Evolutionary conservation across 2,888 invertebrate species (phyloP).

Genomic region (Muschampia plurimacula): DNA sequence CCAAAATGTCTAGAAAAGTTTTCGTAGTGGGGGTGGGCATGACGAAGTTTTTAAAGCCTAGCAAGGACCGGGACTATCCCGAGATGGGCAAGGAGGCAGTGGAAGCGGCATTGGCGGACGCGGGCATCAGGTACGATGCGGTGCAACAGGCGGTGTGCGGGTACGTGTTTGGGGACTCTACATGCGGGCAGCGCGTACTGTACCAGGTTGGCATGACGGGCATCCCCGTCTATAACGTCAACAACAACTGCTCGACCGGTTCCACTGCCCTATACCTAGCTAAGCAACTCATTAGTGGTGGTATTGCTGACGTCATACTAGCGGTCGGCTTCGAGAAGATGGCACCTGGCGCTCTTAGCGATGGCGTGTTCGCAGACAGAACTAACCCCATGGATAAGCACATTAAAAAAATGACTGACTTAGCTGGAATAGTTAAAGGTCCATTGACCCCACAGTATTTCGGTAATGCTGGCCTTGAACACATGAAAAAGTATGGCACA

Average conservation of each 20-base stretch:
- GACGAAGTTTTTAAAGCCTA: slow-evolving; percentile 99
- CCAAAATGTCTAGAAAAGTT: slow-evolving; percentile 87
- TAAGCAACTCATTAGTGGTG: slow-evolving; percentile 96
- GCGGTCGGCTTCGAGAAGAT: slow-evolving; percentile 99
- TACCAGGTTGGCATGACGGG: slow-evolving; percentile 98
- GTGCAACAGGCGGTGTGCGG: slow-evolving; percentile 96
- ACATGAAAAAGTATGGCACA: slow-evolving; percentile 98
- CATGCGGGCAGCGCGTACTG: slow-evolving; percentile 97
- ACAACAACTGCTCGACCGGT: slow-evolving; percentile 99
- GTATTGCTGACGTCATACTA: slow-evolving; percentile 93
- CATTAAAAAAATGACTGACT: slow-evolving; percentile 93
- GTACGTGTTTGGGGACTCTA: slow-evolving; percentile 98
- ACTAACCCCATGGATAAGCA: slow-evolving; percentile 96
- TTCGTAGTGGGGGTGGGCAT: slow-evolving; percentile 98
- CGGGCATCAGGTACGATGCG: slow-evolving; percentile 89
- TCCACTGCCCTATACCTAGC: slow-evolving; percentile 96
- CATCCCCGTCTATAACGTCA: slow-evolving; percentile 98
- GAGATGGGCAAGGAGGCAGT: slow-evolving; percentile 98
- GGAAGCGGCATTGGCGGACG: slow-evolving; percentile 94
- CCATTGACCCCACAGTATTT: slow-evolving; percentile 98
- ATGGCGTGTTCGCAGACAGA: slow-evolving; percentile 91
- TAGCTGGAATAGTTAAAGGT: slow-evolving; percentile 86
- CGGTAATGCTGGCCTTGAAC: slow-evolving; percentile 97
- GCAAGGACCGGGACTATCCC: slow-evolving; percentile 95
- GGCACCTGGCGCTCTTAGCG: slow-evolving; percentile 95